A percentile compares a stretch with the other conserved stretches of the same genome.
Evolutionary conservation across 1,140 invertebrate species (phyloP).

Genomic region (Berghia stephanieae): DNA sequence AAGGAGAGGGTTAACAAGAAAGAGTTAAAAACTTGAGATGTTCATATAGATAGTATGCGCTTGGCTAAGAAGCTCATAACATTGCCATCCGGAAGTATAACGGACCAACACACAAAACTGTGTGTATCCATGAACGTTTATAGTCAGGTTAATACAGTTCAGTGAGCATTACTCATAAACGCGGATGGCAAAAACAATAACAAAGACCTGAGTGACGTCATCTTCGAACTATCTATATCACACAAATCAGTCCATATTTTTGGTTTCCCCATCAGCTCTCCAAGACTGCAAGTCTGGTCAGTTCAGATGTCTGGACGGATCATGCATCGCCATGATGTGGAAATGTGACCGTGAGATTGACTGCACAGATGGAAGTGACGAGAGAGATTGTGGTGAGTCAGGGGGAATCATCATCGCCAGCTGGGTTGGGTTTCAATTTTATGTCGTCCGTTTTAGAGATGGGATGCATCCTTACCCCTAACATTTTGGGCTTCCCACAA

Average conservation of each 20-base stretch:
- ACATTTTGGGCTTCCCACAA: no score
- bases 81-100: not conserved
- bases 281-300: slow-evolving; percentile 59
- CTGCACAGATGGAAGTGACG: slow-evolving; percentile 55
- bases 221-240: slow-evolving; percentile 1
- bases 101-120: not conserved
- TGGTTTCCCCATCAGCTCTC: slow-evolving; percentile 40
- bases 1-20: no score
- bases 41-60: no score
- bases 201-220: not conserved
- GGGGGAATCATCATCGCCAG: not conserved
- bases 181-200: not conserved
- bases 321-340: slow-evolving; percentile 51
- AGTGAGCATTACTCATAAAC: not conserved
- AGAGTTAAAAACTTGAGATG: no score
- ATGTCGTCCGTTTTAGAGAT: slow-evolving; percentile 34
- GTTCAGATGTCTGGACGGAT: slow-evolving; percentile 53
- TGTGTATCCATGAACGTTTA: not conserved
- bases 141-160: not conserved
- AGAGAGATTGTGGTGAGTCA: slow-evolving; percentile 51
- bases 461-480: slow-evolving; percentile 39
- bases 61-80: no score
- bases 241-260: not conserved
- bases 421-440: not conserved
- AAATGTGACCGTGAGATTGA: slow-evolving; percentile 59